Evolutionary conservation across 2,113 vertebrate genomes (phyloP), one percentile per base, ranked within the genome.

Genomic region (Thamnaconus septentrionalis): DNA sequence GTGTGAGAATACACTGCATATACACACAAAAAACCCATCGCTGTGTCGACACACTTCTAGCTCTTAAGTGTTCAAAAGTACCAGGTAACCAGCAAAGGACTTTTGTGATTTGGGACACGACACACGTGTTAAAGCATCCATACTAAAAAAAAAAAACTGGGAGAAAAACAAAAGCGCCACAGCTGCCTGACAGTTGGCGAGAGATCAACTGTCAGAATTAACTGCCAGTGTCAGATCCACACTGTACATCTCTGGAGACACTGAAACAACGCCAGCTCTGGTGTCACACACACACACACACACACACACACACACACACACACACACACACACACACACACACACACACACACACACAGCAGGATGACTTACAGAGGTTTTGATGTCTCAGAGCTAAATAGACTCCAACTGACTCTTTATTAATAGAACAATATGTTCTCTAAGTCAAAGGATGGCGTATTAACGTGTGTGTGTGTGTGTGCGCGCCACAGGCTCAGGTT

Each of bases 161-260:
- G 69, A 62, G 85, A 51, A 49, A 49, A 49, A 83, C 79, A n/a
- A 70, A 62, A 87, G 18, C 18, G 18, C 18, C 83, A 81, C 83
- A 85, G 76, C 83, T 87, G 87, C 75, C 64, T 56, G 79, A 85
- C 81, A 85, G 79, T 81, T 71, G 43, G 69, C 3, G 74, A 77
- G 69, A 74, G 82, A 81, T 85, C 87, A 88, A 85, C 87, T 84
- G 85, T 78, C 85, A 88, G 71, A 84, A 81, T 78, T 79, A 87
- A 88, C 87, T 81, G 85, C 81, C 87, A 87, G 65, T 75, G 82
- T 82, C 80, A 77, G 76, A 79, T 64, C 72, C 75, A 57, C 78
- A 0, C 66, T 73, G 73, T 56, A 11, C 61, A 76, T 87, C 87
- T 85, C 87, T 79, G 52, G 83, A 87, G 85, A 87, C 79, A 1